These are phyloP conservation scores for Centruroides sculpturatus DNA, from an alignment of 1,140 invertebrate genomes.

Conservation along the genomic window DNA sequence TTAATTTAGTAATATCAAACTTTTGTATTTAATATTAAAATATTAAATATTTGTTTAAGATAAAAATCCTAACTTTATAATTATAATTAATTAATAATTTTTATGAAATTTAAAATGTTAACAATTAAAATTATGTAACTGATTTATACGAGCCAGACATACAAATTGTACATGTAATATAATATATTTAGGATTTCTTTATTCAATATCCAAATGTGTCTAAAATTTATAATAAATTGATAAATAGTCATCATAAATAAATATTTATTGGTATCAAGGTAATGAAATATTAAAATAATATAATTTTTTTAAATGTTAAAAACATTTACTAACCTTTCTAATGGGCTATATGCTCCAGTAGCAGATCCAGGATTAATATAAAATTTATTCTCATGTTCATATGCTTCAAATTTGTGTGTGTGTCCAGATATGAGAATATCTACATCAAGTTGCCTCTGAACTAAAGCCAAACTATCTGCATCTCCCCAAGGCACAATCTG, in stretches of 20 bases:
- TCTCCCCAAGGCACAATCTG: slow-evolving; percentile 93
- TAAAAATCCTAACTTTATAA: not conserved
- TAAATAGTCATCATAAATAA: too few relatives aligned
- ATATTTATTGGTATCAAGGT: too few relatives aligned
- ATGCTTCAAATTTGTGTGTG: slow-evolving; percentile 96
- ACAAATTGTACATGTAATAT: too few relatives aligned
- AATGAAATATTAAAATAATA: too few relatives aligned
- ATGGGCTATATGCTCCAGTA: slow-evolving; percentile 89
- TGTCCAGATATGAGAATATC: slow-evolving; percentile 98
- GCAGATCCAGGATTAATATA: slow-evolving; percentile 99
- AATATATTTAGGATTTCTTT: too few relatives aligned
- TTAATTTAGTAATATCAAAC: not conserved
- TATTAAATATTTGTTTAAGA: not conserved
- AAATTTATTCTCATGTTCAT: slow-evolving; percentile 97
- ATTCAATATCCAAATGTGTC: too few relatives aligned
- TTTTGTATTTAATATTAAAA: slow-evolving; percentile 10
- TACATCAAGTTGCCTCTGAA: slow-evolving; percentile 93
- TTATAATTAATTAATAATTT: not conserved
- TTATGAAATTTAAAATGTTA: too few relatives aligned
- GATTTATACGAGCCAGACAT: too few relatives aligned
- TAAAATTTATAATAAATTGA: too few relatives aligned
- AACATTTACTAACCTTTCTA: slow-evolving; percentile 50
- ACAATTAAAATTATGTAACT: too few relatives aligned
- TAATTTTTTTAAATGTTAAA: too few relatives aligned
- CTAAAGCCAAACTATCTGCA: slow-evolving; percentile 75